Conservation (phyloP, 2,888 invertebrate species). For the Lingula anatina region DNA sequence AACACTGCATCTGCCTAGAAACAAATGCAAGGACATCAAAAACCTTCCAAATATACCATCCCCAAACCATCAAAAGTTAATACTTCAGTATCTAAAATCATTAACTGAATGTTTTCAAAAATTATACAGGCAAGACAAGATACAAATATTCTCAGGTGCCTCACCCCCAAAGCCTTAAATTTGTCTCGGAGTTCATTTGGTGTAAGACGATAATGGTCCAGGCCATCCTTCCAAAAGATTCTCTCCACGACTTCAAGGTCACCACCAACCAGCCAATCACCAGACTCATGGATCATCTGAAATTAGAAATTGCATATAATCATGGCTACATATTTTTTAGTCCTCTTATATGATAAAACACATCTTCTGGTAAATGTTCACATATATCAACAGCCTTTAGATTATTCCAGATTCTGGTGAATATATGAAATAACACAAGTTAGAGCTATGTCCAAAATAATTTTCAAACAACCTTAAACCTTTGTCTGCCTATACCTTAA, state of each 20-base stretch:
- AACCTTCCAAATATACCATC: no score
- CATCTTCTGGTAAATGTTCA: not conserved
- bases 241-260: slow-evolving; percentile 84
- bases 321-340: no score
- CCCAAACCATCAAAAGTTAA: no score
- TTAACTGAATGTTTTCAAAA: no score
- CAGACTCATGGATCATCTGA: slow-evolving; percentile 82
- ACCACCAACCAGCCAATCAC: slow-evolving; percentile 94
- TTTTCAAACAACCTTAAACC: not conserved
- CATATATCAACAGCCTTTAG: not conserved
- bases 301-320: slow-evolving; percentile 43
- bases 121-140: no score
- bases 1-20: slow-evolving; percentile 87
- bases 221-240: slow-evolving; percentile 87
- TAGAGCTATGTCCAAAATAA: not conserved
- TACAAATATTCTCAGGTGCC: no score
- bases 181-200: slow-evolving; percentile 81
- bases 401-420: no score
- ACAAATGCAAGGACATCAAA: no score
- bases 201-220: slow-evolving; percentile 88
- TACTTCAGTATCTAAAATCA: no score
- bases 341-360: not conserved
- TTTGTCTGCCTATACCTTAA: slow-evolving; percentile 62
- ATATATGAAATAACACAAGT: no score
- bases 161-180: slow-evolving; percentile 59